Evolutionary conservation across 2,113 vertebrate genomes (phyloP), one percentile per base, ranked within the genome.

Genomic region (Drymodes brunneopygia): DNA sequence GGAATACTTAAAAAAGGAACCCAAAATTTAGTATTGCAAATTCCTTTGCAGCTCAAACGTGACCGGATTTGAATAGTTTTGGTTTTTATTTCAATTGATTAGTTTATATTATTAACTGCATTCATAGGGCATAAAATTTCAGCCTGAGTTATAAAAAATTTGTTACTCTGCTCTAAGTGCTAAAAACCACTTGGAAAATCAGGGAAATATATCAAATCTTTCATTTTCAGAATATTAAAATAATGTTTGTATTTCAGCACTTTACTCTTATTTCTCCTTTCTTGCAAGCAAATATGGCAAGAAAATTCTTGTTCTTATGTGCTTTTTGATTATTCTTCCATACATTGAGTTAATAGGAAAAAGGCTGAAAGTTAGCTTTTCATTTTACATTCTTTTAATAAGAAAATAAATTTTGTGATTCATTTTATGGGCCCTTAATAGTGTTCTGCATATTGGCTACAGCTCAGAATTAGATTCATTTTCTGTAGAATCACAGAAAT

Each of bases 371-470:
- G 58, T 84, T 92, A 95, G 70, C 51, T 84, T 89, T 95, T 94
- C 60, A 24, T 92, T 96, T 96, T 74, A 91, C 12, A 31, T 91
- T 50, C 36, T 62, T 81, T 58, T 93, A 95, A 92, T 80, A 65
- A 77, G 66, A 87, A 94, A 85, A 75, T 87, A 75, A 72, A 69
- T 80, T 72, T 65, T 80, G 58, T 92, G 81, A 33, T 92, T 93
- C 50, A 40, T 92, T 95, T 91, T 94, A 90, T 47, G 35, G 25
- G 4, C 38, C 25, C 12, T 54, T 72, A 85, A 82, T 73, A 82
- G 23, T 54, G 29, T 38, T 88, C 36, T 0, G 1, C 29, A n/a
- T 61, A 50, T 31, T 88, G 70, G 21, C 44, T 86, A 33, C n/a
- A 69, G 38, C 62, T 79, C 27, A 38, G 73, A n/a, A 31, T 58